These are phyloP conservation scores for Pachymerium ferrugineum DNA, from an alignment of 2,888 invertebrate species.

Conservation along the genomic window DNA sequence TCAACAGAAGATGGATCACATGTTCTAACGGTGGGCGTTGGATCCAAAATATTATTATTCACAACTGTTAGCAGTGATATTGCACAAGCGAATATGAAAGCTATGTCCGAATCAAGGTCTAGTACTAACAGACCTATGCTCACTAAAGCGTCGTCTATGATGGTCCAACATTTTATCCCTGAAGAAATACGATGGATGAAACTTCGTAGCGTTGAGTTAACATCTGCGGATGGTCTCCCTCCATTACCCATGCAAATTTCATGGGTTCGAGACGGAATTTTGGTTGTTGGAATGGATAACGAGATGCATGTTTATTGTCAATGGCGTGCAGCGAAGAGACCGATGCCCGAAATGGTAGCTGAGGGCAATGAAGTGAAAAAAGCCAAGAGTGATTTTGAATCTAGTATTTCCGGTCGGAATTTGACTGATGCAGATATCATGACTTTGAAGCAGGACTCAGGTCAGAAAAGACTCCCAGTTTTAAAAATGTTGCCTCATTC, in stretches of 20 bases:
- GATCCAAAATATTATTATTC: slow-evolving; percentile 81
- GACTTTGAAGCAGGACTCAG: slow-evolving; percentile 40
- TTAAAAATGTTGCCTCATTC: slow-evolving; percentile 37
- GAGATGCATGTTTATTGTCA: slow-evolving; percentile 99
- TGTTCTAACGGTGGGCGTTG: slow-evolving; percentile 92
- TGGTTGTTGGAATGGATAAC: slow-evolving; percentile 98
- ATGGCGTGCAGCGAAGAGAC: slow-evolving; percentile 55
- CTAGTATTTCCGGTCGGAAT: slow-evolving; percentile 41
- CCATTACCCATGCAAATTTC: slow-evolving; percentile 97
- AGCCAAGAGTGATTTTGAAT: slow-evolving; percentile 33
- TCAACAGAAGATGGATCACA: slow-evolving; percentile 98
- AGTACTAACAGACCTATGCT: slow-evolving; percentile 58
- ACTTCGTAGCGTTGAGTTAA: slow-evolving; percentile 77
- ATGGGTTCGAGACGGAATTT: slow-evolving; percentile 96
- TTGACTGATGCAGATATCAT: slow-evolving; percentile 43
- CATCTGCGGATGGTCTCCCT: slow-evolving; percentile 90
- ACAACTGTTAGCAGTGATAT: slow-evolving; percentile 91
- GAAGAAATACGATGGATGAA: slow-evolving; percentile 98
- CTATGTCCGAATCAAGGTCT: slow-evolving; percentile 57
- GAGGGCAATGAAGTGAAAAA: neutral
- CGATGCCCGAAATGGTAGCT: neutral
- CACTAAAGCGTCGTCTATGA: slow-evolving; percentile 83
- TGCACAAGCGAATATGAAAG: slow-evolving; percentile 88
- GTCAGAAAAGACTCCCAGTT: slow-evolving; percentile 38
- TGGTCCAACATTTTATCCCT: slow-evolving; percentile 72